Conservation (phyloP, 2,113 vertebrate genomes). For the Solea senegalensis region DNA sequence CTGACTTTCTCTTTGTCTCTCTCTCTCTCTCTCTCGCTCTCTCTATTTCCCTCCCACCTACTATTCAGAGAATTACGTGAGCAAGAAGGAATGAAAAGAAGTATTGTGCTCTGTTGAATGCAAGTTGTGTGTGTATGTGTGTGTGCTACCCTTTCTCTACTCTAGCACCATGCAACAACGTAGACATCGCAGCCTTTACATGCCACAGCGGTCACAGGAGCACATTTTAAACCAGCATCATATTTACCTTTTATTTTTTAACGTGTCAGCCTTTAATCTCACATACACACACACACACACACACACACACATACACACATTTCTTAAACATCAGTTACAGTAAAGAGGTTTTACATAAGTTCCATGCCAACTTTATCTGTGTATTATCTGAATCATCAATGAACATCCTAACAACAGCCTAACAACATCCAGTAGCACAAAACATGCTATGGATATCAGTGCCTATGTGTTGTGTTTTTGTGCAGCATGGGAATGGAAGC, state of each 20-base stretch:
- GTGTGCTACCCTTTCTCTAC: constrained; percentile 19
- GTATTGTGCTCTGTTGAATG: constrained; percentile 68
- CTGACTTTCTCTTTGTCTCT: constrained; percentile 60
- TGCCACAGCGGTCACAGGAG: constrained; percentile 32
- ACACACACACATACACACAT: too few relatives aligned
- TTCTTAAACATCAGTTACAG: neutral
- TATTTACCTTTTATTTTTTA: constrained; percentile 15
- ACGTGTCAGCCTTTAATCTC: constrained; percentile 3
- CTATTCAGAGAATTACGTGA: constrained; percentile 61
- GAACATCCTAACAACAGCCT: too few relatives aligned
- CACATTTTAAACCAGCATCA: constrained; percentile 24
- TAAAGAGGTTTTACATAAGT: neutral
- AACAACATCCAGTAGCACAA: constrained; percentile 6
- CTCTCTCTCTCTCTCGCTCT: constrained; percentile 19
- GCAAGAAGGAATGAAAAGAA: constrained; percentile 71
- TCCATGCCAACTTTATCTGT: neutral
- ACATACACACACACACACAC: neutral
- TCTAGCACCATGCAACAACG: constrained; percentile 27
- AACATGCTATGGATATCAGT: neutral
- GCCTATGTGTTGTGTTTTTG: neutral
- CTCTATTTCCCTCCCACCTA: constrained; percentile 50
- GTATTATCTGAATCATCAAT: constrained; percentile 15
- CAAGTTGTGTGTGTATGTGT: constrained; percentile 47
- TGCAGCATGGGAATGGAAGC: neutral
- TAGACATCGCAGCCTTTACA: constrained; percentile 29